Evolutionary conservation across 2,888 invertebrate genomes (phyloP).

Genomic region (Pollenia angustigena): DNA sequence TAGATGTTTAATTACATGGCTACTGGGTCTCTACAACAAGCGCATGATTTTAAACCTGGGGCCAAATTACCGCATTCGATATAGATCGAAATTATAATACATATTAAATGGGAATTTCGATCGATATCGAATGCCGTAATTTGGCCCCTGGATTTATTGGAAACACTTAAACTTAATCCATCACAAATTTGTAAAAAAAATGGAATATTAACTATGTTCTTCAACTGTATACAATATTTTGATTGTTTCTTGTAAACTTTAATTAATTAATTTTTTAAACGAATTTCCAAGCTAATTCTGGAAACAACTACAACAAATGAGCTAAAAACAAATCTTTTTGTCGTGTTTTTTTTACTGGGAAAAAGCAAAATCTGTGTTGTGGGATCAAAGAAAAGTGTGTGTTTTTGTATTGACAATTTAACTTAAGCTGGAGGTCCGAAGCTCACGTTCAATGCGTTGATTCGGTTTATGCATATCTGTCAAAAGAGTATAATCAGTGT

Average conservation of each 20-base stretch:
- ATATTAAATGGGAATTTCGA: no score
- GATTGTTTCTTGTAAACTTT: neutral
- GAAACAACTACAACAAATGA: neutral
- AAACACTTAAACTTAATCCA: no score
- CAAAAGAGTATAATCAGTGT: no score
- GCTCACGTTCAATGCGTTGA: neutral
- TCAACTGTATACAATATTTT: slow-evolving; percentile 46
- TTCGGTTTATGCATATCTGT: no score
- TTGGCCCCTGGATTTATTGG: no score
- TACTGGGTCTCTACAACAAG: no score
- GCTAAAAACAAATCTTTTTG: neutral
- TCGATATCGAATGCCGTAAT: no score
- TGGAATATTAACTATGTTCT: neutral
- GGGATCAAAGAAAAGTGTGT: neutral
- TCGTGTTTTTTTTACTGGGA: neutral
- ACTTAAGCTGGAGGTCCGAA: neutral
- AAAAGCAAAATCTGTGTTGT: slow-evolving; percentile 1
- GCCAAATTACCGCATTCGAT: no score
- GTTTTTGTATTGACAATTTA: neutral
- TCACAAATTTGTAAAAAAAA: neutral
- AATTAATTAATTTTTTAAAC: neutral
- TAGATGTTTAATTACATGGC: no score
- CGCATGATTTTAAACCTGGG: no score
- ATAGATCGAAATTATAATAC: no score
- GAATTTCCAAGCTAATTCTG: slow-evolving; percentile 16